These are phyloP conservation scores for Pristionchus mayeri DNA, from an alignment of 2,888 invertebrate species.

Conservation along the genomic window DNA sequence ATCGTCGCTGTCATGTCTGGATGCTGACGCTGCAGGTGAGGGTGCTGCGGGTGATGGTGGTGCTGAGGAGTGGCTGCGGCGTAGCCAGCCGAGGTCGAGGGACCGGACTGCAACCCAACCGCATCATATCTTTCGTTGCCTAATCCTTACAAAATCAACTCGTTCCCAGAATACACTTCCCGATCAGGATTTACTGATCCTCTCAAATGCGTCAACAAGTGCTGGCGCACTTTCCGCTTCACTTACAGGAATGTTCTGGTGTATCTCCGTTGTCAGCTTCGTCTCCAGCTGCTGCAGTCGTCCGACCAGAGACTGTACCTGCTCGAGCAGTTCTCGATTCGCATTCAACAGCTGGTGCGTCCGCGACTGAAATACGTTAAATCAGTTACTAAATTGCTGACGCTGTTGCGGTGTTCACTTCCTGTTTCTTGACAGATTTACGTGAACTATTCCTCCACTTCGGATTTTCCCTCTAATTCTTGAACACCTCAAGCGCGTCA, in stretches of 20 bases:
- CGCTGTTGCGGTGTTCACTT: too few relatives aligned
- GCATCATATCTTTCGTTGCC: neutral
- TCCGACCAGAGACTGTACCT: constrained; percentile 88
- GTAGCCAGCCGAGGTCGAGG: neutral
- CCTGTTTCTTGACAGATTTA: too few relatives aligned
- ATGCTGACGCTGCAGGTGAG: neutral
- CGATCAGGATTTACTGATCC: neutral
- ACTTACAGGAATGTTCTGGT: constrained; percentile 54
- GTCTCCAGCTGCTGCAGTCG: constrained; percentile 89
- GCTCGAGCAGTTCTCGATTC: constrained; percentile 94
- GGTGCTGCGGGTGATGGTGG: neutral
- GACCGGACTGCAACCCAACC: neutral
- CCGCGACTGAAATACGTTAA: constrained; percentile 81
- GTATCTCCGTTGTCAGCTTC: constrained; percentile 72
- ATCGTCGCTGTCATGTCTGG: neutral
- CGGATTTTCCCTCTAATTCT: too few relatives aligned
- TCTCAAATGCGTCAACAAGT: neutral
- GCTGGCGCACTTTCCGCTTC: too few relatives aligned
- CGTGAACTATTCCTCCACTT: too few relatives aligned
- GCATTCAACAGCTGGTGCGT: constrained; percentile 94
- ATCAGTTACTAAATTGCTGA: too few relatives aligned
- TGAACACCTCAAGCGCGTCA: neutral
- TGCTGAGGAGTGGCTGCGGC: neutral
- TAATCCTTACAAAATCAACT: neutral
- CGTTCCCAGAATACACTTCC: neutral